Evolutionary conservation across 2,888 invertebrate genomes (phyloP).

Genomic region (Cryptus armator): DNA sequence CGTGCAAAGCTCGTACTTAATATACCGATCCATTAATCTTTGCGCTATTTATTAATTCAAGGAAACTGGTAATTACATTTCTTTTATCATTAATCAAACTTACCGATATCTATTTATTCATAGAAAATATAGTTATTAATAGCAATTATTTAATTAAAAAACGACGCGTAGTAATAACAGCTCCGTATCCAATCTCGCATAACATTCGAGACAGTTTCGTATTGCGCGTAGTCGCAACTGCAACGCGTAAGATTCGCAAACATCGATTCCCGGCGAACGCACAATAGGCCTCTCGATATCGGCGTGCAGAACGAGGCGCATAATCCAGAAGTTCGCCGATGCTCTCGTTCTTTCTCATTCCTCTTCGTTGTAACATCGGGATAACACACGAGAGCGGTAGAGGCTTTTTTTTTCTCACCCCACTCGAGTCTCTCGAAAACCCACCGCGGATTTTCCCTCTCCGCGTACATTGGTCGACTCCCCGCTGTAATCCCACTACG

Average conservation of each 20-base stretch:
- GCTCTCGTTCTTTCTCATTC: constrained; percentile 44
- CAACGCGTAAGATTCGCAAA: background rate
- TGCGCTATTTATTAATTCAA: no score
- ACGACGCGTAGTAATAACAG: background rate
- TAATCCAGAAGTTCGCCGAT: constrained; percentile 35
- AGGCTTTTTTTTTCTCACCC: constrained; percentile 6
- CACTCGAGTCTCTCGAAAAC: constrained; percentile 8
- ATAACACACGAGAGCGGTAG: constrained; percentile 1
- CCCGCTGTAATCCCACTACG: background rate
- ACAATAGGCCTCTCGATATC: constrained; percentile 1
- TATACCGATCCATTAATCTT: no score
- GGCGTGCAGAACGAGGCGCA: background rate
- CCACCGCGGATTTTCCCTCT: background rate
- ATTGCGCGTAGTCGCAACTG: background rate
- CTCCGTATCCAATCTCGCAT: no score
- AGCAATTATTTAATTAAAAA: background rate
- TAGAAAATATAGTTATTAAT: background rate
- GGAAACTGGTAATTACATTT: background rate
- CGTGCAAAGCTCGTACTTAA: background rate
- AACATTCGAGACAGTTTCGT: background rate
- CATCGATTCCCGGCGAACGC: constrained; percentile 2
- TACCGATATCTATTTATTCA: background rate
- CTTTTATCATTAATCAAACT: background rate
- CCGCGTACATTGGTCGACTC: constrained; percentile 21
- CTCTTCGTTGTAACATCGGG: constrained; percentile 19